Conservation (phyloP, 2,797 vertebrate genomes). For the Chaetodon trifasciatus region DNA sequence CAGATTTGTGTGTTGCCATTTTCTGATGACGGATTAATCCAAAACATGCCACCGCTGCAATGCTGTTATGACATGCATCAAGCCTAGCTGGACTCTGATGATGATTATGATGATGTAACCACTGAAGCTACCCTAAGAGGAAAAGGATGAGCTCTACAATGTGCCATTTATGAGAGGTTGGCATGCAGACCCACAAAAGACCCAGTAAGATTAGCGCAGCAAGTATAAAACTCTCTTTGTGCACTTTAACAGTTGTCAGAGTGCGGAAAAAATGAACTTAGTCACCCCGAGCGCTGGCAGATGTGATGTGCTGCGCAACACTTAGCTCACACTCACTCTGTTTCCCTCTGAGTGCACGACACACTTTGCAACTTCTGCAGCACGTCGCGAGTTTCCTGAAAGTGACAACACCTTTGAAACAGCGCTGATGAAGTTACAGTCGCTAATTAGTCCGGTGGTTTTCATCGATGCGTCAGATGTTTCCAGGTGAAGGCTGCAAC, state of each 20-base stretch:
- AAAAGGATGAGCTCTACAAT: slow-evolving; percentile 69
- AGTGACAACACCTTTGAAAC: slow-evolving; percentile 38
- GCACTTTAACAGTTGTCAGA: slow-evolving; percentile 74
- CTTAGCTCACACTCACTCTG: slow-evolving; percentile 54
- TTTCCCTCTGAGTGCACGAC: not conserved
- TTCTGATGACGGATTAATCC: slow-evolving; percentile 83
- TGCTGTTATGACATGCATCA: slow-evolving; percentile 69
- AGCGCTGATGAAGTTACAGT: slow-evolving; percentile 37
- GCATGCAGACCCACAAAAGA: slow-evolving; percentile 68
- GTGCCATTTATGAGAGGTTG: slow-evolving; percentile 70
- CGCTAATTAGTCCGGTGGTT: not conserved
- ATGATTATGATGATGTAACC: slow-evolving; percentile 77
- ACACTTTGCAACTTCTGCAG: slow-evolving; percentile 31
- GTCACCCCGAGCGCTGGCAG: slow-evolving; percentile 74
- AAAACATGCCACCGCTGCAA: slow-evolving; percentile 74
- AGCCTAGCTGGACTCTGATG: slow-evolving; percentile 42
- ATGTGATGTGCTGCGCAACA: slow-evolving; percentile 59
- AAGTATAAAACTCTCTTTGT: slow-evolving; percentile 76
- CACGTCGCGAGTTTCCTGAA: slow-evolving; percentile 35
- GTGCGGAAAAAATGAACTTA: slow-evolving; percentile 68
- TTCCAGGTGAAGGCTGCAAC: slow-evolving; percentile 21
- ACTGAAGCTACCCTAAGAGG: slow-evolving; percentile 41
- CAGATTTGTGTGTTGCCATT: slow-evolving; percentile 68
- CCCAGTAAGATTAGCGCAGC: slow-evolving; percentile 66
- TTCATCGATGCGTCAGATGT: slow-evolving; percentile 22